Evolutionary conservation across 2,113 vertebrate genomes (phyloP), one percentile per base, ranked within the genome.

Genomic region (Periophthalmodon schlosseri): DNA sequence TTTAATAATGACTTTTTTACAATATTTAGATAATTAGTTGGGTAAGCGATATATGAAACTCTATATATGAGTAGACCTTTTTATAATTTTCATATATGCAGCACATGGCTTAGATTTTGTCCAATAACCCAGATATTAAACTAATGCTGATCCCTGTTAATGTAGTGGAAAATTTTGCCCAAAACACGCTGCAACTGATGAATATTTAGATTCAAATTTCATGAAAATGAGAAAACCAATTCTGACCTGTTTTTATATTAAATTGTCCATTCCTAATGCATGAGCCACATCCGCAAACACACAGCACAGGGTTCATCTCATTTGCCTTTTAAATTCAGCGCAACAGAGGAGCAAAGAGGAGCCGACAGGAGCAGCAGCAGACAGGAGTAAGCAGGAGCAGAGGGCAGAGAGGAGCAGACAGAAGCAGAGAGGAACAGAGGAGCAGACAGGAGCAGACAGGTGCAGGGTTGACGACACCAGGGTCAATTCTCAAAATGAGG

Each of bases 291-390:
- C 24, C 61, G 16, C 66, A 76, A 64, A 67, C 63, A 72, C 73
- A 57, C 71, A 65, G 47, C 69, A 11, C 58, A 18, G 52, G 46
- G 63, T 69, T 85, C 82, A 72, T 74, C 70, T 87, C 74, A 87
- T 89, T 84, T 89, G 80, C 87, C 72, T 90, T 86, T 89, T 70
- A 87, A 81, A 87, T 87, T 8, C 68, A 81, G 21, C 5, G 1
- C 9, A 10, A 44, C 0, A 44, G 58, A 80, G 5, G 78, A 85
- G 72, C 33, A 34, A 84, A 13, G 44, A 7, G 14, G 49, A 5
- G 13, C 15, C 14, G 15, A 5, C 13, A 16, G 49, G 49, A 6
- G 49, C 15, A 18, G 39, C 6, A 10, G 39, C 7, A 44, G 39
- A 44, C 8, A 44, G 39, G 9, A 44, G 39, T 7, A 39, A 8